Conservation (phyloP, 2,888 invertebrate genomes). For the Sicus ferrugineus region DNA sequence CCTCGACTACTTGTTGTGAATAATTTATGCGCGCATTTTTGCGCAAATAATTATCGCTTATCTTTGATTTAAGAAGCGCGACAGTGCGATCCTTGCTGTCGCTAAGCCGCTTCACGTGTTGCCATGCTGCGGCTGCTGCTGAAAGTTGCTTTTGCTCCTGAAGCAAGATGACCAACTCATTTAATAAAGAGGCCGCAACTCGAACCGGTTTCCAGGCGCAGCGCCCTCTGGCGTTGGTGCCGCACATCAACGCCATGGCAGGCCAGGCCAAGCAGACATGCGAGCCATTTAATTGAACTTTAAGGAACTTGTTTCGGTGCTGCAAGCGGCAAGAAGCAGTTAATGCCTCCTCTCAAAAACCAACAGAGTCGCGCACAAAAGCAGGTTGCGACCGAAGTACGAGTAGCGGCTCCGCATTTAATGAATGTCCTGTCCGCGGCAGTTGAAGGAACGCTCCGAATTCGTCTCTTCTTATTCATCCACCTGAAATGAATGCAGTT, state of each 20-base stretch:
- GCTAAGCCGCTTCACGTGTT: neutral
- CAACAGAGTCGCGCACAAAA: neutral
- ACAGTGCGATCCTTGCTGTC: conserved; percentile 38
- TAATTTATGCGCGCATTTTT: conserved; percentile 59
- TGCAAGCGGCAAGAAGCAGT: neutral
- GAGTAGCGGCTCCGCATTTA: conserved; percentile 30
- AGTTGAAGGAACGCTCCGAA: conserved; percentile 23
- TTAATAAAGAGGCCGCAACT: too few species aligned
- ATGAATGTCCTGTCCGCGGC: conserved; percentile 34
- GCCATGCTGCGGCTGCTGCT: conserved; percentile 34
- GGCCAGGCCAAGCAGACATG: neutral
- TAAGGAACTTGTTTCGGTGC: conserved; percentile 31
- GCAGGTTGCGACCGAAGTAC: neutral
- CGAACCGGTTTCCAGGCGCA: neutral
- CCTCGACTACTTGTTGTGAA: conserved; percentile 43
- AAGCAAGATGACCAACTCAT: too few species aligned
- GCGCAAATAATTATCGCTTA: conserved; percentile 61
- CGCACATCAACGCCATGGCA: neutral
- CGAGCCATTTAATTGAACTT: conserved; percentile 25
- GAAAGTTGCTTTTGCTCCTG: conserved; percentile 34
- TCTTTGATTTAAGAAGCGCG: conserved; percentile 60
- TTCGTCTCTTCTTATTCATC: neutral
- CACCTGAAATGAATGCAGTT: neutral
- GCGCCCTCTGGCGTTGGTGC: neutral
- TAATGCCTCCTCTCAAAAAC: neutral